Percentiles rank a stretch among this genome's conserved stretches.
Evolutionary conservation across 2,797 vertebrate genomes (phyloP).

Genomic region (Lepus oiostolus): DNA sequence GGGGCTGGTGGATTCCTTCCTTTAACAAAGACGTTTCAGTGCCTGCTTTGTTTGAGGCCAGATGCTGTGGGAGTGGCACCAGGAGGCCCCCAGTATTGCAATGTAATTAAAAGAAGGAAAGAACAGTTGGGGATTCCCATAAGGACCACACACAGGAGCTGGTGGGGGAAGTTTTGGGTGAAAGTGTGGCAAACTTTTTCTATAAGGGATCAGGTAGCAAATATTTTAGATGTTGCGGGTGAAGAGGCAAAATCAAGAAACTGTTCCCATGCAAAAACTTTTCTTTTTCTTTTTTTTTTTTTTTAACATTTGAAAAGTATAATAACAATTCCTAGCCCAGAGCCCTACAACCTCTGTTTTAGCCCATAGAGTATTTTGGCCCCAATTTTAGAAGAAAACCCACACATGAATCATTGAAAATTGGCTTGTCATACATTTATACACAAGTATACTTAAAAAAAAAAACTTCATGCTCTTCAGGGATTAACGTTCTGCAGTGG

Average conservation of each 20-base stretch:
- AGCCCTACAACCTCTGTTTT: neutral
- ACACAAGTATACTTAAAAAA: neutral
- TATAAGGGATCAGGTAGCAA: neutral
- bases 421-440: neutral
- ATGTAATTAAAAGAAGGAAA: neutral
- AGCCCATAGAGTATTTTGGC: neutral
- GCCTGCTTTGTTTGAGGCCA: neutral
- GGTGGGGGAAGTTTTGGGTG: neutral
- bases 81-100: neutral
- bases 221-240: neutral
- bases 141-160: neutral
- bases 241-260: slow-evolving; percentile 14
- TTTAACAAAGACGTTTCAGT: neutral
- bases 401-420: neutral
- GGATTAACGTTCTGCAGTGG: neutral
- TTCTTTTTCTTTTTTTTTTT: neutral
- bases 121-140: neutral
- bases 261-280: neutral
- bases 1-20: neutral
- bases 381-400: neutral
- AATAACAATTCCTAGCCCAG: neutral
- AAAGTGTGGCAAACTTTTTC: neutral
- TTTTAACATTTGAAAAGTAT: neutral
- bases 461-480: neutral
- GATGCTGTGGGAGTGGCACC: neutral